Conservation (phyloP, 2,888 invertebrate species). For the Syrphus vitripennis region DNA sequence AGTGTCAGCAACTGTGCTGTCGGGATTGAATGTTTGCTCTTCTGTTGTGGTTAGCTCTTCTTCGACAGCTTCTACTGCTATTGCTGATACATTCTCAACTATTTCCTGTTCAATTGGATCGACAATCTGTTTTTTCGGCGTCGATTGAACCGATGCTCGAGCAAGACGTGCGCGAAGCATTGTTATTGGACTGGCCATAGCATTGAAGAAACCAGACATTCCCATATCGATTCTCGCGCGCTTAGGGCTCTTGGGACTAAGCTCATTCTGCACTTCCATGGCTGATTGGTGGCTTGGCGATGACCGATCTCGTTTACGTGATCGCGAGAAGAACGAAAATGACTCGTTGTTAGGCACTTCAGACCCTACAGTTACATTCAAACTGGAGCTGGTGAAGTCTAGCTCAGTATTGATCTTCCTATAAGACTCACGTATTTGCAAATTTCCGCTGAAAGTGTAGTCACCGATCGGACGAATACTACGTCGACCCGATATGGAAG, state of each 20-base stretch:
- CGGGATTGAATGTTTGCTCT: conserved; percentile 72
- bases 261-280: conserved; percentile 67
- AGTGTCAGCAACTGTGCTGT: conserved; percentile 62
- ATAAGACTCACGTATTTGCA: conserved; percentile 75
- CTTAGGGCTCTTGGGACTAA: conserved; percentile 75
- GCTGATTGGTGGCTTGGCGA: conserved; percentile 72
- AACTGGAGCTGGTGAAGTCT: conserved; percentile 77
- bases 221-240: conserved; percentile 76
- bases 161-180: conserved; percentile 78
- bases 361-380: conserved; percentile 80
- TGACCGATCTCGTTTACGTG: conserved; percentile 79
- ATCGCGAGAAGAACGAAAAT: conserved; percentile 77
- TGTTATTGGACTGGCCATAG: conserved; percentile 77
- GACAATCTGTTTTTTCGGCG: conserved; percentile 74
- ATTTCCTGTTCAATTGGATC: conserved; percentile 73
- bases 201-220: conserved; percentile 75
- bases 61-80: conserved; percentile 74
- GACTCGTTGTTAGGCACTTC: conserved; percentile 79
- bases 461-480: conserved; percentile 76
- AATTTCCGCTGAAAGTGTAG: conserved; percentile 75
- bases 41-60: conserved; percentile 73
- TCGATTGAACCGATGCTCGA: conserved; percentile 75
- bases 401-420: conserved; percentile 77
- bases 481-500: conserved; percentile 78
- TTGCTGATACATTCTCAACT: conserved; percentile 76